A percentile compares a stretch with the other conserved stretches of the same genome.
These are phyloP conservation scores for Physeter macrocephalus DNA, from an alignment of 2,113 vertebrate species.

Conservation along the genomic window DNA sequence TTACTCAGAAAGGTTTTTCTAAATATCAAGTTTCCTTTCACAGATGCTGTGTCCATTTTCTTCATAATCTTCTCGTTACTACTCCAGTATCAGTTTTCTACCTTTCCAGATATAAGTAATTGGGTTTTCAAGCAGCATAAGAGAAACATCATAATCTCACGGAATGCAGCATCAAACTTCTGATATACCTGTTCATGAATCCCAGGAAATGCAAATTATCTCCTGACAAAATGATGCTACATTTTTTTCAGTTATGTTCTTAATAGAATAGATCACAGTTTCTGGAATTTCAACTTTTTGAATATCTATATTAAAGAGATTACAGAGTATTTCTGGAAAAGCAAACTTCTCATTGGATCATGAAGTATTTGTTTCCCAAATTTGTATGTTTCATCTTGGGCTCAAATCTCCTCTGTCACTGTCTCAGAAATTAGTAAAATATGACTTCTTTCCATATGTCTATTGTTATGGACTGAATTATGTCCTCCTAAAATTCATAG, in stretches of 20 bases:
- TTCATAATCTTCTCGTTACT: slow-evolving; percentile 90
- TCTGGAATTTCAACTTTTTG: slow-evolving; percentile 91
- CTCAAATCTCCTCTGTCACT: slow-evolving; percentile 88
- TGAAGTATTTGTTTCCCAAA: slow-evolving; percentile 91
- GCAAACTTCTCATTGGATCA: slow-evolving; percentile 90
- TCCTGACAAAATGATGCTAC: slow-evolving; percentile 90
- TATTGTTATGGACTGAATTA: not conserved
- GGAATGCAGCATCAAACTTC: slow-evolving; percentile 88
- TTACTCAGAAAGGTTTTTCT: slow-evolving; percentile 63
- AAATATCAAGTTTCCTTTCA: slow-evolving; percentile 96
- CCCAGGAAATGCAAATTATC: slow-evolving; percentile 87
- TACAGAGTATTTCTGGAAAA: slow-evolving; percentile 90
- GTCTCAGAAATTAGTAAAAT: not conserved
- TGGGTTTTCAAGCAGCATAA: slow-evolving; percentile 85
- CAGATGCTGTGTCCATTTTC: slow-evolving; percentile 92
- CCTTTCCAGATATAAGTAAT: slow-evolving; percentile 90
- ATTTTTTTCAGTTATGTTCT: slow-evolving; percentile 91
- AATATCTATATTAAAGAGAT: slow-evolving; percentile 90
- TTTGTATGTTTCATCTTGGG: slow-evolving; percentile 88
- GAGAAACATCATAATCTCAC: slow-evolving; percentile 85
- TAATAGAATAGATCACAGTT: slow-evolving; percentile 87
- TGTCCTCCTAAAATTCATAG: not conserved
- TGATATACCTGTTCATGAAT: slow-evolving; percentile 87
- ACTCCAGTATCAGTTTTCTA: slow-evolving; percentile 87
- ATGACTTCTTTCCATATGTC: not conserved